These are phyloP conservation scores for Eupithecia vulgata DNA, from an alignment of 2,888 invertebrate species.

Conservation along the genomic window DNA sequence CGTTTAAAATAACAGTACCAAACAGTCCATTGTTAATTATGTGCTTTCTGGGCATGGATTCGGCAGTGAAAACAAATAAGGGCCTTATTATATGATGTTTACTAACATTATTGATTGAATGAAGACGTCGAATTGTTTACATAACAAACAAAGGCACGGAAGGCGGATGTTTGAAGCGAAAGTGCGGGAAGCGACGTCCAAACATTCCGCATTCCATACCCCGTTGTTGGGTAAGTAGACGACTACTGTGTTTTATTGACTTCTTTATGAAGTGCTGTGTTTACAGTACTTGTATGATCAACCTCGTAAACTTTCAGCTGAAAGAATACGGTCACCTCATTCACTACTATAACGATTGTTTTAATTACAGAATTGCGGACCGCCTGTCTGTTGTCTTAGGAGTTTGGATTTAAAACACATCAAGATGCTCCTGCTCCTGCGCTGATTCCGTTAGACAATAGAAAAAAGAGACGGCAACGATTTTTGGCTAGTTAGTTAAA, in stretches of 20 bases:
- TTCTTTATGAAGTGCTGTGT: conserved; percentile 32
- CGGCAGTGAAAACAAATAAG: conserved; percentile 50
- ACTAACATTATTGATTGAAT: conserved; percentile 55
- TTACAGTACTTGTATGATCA: conserved; percentile 26
- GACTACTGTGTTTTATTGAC: conserved; percentile 37
- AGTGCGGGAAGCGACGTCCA: conserved; percentile 73
- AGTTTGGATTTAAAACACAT: background rate
- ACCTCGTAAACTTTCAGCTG: conserved; percentile 21
- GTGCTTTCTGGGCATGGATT: conserved; percentile 38
- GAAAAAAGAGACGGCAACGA: no score
- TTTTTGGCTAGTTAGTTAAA: no score
- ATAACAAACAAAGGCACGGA: conserved; percentile 64
- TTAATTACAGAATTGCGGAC: background rate
- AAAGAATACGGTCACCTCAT: conserved; percentile 11
- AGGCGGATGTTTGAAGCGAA: conserved; percentile 79
- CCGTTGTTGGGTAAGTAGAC: conserved; percentile 42
- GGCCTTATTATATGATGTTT: conserved; percentile 52
- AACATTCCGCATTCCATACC: conserved; percentile 76
- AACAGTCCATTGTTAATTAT: conserved; percentile 28
- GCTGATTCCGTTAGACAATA: background rate
- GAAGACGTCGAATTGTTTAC: conserved; percentile 63
- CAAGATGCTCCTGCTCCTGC: background rate
- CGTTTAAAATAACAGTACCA: conserved; percentile 20
- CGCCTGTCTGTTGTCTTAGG: background rate
- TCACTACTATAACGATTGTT: conserved; percentile 1